Evolutionary conservation across 2,888 invertebrate species (phyloP).

Genomic region (Ramazzottius varieornatus): DNA sequence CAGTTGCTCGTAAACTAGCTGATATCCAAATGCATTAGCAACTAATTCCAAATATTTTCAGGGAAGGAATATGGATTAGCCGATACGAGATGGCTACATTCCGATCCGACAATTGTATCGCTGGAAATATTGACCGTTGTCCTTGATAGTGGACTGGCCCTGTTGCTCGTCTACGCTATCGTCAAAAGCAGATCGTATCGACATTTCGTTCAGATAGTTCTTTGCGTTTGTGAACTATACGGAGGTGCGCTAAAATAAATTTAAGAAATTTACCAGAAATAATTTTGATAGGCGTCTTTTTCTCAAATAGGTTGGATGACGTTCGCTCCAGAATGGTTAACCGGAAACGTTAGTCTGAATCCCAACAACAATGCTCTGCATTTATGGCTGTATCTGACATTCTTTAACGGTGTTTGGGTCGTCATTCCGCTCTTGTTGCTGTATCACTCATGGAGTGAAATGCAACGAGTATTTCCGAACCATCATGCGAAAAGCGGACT

Average conservation of each 20-base stretch:
- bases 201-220: conserved; percentile 18
- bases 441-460: conserved; percentile 15
- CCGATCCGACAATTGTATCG: conserved; percentile 19
- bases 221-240: conserved; percentile 20
- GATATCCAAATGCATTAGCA: no score
- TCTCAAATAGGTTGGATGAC: conserved; percentile 19
- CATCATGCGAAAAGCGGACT: no score
- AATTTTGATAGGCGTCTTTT: neutral
- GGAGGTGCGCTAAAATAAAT: conserved; percentile 14
- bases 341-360: conserved; percentile 15
- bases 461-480: conserved; percentile 5
- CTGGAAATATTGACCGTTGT: conserved; percentile 18
- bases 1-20: no score
- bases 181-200: conserved; percentile 13
- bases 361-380: conserved; percentile 16
- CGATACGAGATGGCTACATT: conserved; percentile 19
- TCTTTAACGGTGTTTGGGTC: conserved; percentile 21
- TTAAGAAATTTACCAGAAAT: neutral
- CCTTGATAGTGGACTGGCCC: conserved; percentile 14
- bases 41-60: no score
- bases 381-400: conserved; percentile 19
- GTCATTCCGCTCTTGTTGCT: conserved; percentile 16
- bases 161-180: conserved; percentile 16
- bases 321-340: conserved; percentile 19
- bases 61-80: conserved; percentile 22